Base-by-base conservation (phyloP, 2,888 invertebrate species). In the Acrobasis consociella region DNA sequence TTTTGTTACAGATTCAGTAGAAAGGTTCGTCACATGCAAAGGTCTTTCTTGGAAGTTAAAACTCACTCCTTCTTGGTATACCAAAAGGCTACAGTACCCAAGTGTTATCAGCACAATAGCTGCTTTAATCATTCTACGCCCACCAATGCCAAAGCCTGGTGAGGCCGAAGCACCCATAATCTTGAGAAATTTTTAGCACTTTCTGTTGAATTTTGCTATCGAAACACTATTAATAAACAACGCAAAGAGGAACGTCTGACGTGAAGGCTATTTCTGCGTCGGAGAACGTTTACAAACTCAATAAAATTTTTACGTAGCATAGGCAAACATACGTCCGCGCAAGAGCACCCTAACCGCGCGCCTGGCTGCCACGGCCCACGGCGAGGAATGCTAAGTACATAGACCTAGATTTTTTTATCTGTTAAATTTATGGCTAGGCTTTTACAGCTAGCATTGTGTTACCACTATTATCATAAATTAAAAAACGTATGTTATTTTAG, bases 41-140 rank as follows among this genome's bases (percentile, higher is more conserved):
- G 82, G 74, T 70, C 90, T 87, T 86, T 91, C 92, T 87, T 90
- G 91, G 76, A 88, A 89, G 87, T 86, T 89, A 74, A 89, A 85
- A 76, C 86, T 83, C 63, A 90, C 89, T 77, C 91, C 92, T 71
- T 94, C 93, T 86, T 94, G 94, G 78, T 94, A 94, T 73, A 94
- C 91, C 69, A 94, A 89, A 69, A 94, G 85, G 72, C 94, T 94
- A 77, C 94, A 94, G 76, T 94, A 94, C 69, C 93, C 94, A 72
- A 94, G 86, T 69, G 93, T 89, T 71, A 94, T 86, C 78, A 89
- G 86, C 77, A 86, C 82, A 78, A 93, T 93, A 82, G 86, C 89
- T 76, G 89, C 87, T 81, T 92, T 93, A 83, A 92, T 80, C 80
- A 88, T 76, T 72, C 82, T 91, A 80, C 88, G 88, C 76, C 89